phyloP scores from a whole-genome alignment of 2,888 invertebrate species.

The Drosophila yooni region DNA sequence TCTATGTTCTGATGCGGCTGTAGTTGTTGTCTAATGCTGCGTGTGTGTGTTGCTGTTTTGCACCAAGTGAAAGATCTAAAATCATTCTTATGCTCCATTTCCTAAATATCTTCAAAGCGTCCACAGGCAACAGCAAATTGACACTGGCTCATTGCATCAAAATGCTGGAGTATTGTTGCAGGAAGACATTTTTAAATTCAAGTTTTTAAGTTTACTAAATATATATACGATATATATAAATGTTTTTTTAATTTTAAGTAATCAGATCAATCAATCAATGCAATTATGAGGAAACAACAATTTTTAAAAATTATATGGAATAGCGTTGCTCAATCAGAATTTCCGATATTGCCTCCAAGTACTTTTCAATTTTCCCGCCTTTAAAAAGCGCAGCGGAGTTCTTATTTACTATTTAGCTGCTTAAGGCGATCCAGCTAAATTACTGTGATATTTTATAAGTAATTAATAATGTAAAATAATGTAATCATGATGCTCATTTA shows the following conservation, averaged over 20 bases:
- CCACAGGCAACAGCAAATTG: constrained; percentile 18
- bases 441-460: not conserved
- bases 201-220: not conserved
- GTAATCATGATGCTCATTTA: not conserved
- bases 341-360: not conserved
- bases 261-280: not conserved
- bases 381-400: not conserved
- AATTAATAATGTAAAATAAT: not conserved
- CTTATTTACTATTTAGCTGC: not conserved
- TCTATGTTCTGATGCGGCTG: constrained; percentile 44
- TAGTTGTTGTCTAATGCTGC: constrained; percentile 53
- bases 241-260: not conserved
- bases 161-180: constrained; percentile 5
- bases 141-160: constrained; percentile 32
- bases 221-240: not conserved
- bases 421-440: not conserved
- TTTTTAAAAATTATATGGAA: not conserved
- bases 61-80: constrained; percentile 23
- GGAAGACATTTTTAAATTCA: constrained; percentile 8
- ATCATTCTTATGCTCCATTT: not conserved
- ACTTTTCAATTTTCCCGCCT: not conserved
- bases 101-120: constrained; percentile 31
- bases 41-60: constrained; percentile 25
- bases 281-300: not conserved
- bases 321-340: not conserved